A percentile compares a stretch with the other conserved stretches of the same genome.
These are phyloP conservation scores for Seison nebaliae DNA, from an alignment of 1,140 invertebrate species.

Conservation along the genomic window DNA sequence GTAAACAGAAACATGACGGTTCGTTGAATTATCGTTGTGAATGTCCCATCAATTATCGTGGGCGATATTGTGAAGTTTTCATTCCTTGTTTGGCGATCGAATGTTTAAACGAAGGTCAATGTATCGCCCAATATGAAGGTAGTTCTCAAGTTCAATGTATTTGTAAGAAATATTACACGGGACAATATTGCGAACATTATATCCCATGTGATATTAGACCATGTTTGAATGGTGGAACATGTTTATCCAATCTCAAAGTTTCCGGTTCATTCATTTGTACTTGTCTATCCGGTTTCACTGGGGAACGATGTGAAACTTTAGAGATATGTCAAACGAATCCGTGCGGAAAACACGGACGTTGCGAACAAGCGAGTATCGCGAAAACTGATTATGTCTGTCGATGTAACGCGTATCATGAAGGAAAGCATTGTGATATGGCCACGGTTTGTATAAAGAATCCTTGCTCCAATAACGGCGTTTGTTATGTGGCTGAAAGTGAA, in stretches of 20 bases:
- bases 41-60: constrained; percentile 8
- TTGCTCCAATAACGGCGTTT: constrained; percentile 51
- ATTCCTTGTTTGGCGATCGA: constrained; percentile 15
- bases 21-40: constrained; percentile 5
- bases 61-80: constrained; percentile 8
- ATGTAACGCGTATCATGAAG: too few species aligned
- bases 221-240: constrained; percentile 7
- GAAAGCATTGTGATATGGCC: too few species aligned
- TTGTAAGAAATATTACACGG: constrained; percentile 56
- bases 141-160: constrained; percentile 5
- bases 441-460: too few species aligned
- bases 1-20: background rate
- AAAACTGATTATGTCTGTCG: too few species aligned
- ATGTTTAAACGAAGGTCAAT: constrained; percentile 17
- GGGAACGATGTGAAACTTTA: constrained; percentile 15
- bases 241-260: too few species aligned
- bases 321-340: constrained; percentile 2
- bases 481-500: constrained; percentile 28
- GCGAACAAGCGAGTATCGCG: background rate
- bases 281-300: constrained; percentile 13
- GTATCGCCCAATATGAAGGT: constrained; percentile 10
- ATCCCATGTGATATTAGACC: constrained; percentile 2
- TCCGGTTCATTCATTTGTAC: constrained; percentile 3
- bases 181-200: constrained; percentile 47
- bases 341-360: constrained; percentile 4